phyloP scores from a whole-genome alignment of 2,113 vertebrate species.

The Clarias magur region DNA sequence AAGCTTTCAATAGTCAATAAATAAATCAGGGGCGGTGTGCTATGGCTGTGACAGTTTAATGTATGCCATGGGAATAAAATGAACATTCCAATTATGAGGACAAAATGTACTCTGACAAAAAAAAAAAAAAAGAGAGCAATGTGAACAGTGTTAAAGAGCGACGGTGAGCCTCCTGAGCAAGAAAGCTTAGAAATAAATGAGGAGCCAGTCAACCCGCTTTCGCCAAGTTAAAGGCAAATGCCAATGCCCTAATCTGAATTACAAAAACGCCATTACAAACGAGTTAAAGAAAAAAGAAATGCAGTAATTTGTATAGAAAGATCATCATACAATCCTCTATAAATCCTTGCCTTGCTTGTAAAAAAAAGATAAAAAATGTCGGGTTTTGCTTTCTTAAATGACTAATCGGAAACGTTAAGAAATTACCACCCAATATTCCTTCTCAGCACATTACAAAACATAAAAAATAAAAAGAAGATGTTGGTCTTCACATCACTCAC shows the following conservation, averaged over 20 bases:
- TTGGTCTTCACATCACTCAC: not conserved
- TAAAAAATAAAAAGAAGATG: not conserved
- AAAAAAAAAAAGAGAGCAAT: constrained; percentile 11
- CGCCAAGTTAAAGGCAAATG: not conserved
- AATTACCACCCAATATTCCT: not conserved
- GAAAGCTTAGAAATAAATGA: constrained; percentile 23
- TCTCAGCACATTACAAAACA: not conserved
- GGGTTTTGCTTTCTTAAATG: not conserved
- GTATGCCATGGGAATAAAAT: constrained; percentile 52
- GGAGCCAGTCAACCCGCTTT: not conserved
- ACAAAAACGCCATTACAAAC: constrained; percentile 12
- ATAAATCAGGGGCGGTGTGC: constrained; percentile 50
- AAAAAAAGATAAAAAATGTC: too few species aligned
- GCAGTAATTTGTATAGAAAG: not conserved
- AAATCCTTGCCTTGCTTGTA: not conserved
- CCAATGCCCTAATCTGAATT: constrained; percentile 11
- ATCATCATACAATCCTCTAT: not conserved
- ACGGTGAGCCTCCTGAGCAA: constrained; percentile 8
- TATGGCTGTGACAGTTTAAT: constrained; percentile 45
- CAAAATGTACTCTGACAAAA: constrained; percentile 10
- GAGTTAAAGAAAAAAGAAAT: not conserved
- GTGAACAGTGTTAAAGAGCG: constrained; percentile 6
- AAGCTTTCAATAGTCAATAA: constrained; percentile 30
- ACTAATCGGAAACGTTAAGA: not conserved
- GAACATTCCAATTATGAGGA: constrained; percentile 44